These are phyloP conservation scores for Resseliella maxima DNA, from an alignment of 2,888 invertebrate species.

Conservation along the genomic window DNA sequence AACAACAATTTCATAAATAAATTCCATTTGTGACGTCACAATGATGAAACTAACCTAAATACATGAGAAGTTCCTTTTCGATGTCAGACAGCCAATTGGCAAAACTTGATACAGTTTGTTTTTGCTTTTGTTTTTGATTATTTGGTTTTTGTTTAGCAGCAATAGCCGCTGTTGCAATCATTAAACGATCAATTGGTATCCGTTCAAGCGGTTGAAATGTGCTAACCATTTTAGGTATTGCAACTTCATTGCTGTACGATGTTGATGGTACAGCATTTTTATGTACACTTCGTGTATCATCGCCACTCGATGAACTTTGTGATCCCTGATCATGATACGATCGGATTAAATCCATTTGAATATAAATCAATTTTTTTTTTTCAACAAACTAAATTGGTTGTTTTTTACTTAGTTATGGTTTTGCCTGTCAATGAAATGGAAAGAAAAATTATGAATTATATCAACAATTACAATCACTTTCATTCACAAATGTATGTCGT, in stretches of 20 bases:
- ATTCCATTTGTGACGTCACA: background rate
- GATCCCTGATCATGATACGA: conserved; percentile 36
- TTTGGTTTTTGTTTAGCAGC: conserved; percentile 3
- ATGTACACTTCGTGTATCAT: background rate
- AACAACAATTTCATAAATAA: background rate
- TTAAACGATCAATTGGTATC: background rate
- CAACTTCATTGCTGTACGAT: background rate
- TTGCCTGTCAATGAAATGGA: background rate
- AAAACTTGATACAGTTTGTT: background rate
- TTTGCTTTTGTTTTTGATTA: background rate
- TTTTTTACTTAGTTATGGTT: background rate
- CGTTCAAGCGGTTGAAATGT: conserved; percentile 8
- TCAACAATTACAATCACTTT: too few species aligned
- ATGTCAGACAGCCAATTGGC: background rate
- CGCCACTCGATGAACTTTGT: conserved; percentile 15
- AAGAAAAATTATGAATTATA: background rate
- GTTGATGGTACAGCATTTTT: conserved; percentile 1
- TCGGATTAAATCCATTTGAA: conserved; percentile 20
- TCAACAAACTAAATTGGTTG: background rate
- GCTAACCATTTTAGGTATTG: background rate
- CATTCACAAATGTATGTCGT: too few species aligned
- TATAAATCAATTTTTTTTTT: background rate
- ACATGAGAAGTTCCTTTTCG: conserved; percentile 27
- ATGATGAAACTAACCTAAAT: conserved; percentile 1
- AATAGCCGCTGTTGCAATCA: conserved; percentile 10